Conservation (phyloP, 1,140 invertebrate species). For the Caenorhabditis elegans region DNA sequence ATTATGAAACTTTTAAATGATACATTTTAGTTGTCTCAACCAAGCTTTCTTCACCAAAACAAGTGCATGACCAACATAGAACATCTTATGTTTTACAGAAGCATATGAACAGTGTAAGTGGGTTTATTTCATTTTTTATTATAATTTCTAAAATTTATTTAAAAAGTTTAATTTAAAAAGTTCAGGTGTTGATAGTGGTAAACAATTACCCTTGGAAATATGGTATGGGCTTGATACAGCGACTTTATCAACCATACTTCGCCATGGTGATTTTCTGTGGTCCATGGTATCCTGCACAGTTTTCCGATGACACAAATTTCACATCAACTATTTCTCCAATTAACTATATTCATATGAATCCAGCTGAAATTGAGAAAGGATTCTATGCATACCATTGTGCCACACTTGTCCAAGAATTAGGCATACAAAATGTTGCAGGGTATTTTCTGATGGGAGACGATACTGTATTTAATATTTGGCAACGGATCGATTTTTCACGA, state of each 20-base stretch:
- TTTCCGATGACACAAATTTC: not conserved
- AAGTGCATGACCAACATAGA: not conserved
- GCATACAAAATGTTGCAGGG: not conserved
- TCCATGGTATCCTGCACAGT: not conserved
- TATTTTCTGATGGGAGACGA: not conserved
- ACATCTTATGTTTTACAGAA: not conserved
- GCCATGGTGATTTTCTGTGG: too few relatives aligned
- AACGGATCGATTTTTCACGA: not conserved
- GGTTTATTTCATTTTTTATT: too few relatives aligned
- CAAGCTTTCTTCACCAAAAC: not conserved
- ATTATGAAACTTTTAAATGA: not conserved
- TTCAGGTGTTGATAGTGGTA: not conserved
- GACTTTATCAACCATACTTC: too few relatives aligned
- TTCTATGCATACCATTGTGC: not conserved
- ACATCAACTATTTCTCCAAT: not conserved
- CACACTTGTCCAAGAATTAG: not conserved
- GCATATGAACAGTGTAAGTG: not conserved
- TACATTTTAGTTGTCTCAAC: too few relatives aligned
- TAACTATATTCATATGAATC: slow-evolving; percentile 4
- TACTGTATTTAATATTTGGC: not conserved
- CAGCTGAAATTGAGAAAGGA: not conserved
- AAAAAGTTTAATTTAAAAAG: too few relatives aligned
- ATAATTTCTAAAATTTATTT: not conserved
- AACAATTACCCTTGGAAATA: not conserved
- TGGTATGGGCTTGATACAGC: not conserved